Conservation (phyloP, 2,888 invertebrate species). For the Dyspetes luteomarginatus region DNA sequence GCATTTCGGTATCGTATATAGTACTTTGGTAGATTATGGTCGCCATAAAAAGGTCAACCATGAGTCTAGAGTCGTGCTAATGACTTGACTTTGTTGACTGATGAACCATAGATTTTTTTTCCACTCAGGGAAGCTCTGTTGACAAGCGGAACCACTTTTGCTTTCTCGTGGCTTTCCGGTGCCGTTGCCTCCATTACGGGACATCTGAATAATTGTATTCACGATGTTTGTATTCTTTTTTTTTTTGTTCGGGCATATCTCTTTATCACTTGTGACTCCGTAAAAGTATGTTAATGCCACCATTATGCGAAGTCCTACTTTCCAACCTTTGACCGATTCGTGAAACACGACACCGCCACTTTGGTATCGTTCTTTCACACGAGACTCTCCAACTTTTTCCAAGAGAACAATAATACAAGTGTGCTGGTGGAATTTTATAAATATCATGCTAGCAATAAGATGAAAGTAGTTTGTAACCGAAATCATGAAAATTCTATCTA, state of each 20-base stretch:
- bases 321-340: slow-evolving; percentile 76
- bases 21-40: no score
- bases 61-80: no score
- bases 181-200: neutral
- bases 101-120: no score
- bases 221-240: no score
- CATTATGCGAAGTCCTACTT: slow-evolving; percentile 78
- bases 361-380: slow-evolving; percentile 34
- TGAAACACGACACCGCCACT: slow-evolving; percentile 3
- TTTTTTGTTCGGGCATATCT: no score
- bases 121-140: no score
- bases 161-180: neutral
- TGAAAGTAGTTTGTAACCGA: neutral
- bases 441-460: neutral
- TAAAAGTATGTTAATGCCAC: slow-evolving; percentile 78
- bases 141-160: neutral
- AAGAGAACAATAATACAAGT: slow-evolving; percentile 10
- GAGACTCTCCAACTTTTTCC: slow-evolving; percentile 17
- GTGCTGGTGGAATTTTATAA: neutral
- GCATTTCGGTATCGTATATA: no score
- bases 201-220: no score
- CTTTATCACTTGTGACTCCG: slow-evolving; percentile 65
- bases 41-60: no score
- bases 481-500: neutral
- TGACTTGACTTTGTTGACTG: no score